Evolutionary conservation across 1,140 invertebrate genomes (phyloP), one percentile per base, ranked within the genome.

Genomic region (Ooceraea biroi): DNA sequence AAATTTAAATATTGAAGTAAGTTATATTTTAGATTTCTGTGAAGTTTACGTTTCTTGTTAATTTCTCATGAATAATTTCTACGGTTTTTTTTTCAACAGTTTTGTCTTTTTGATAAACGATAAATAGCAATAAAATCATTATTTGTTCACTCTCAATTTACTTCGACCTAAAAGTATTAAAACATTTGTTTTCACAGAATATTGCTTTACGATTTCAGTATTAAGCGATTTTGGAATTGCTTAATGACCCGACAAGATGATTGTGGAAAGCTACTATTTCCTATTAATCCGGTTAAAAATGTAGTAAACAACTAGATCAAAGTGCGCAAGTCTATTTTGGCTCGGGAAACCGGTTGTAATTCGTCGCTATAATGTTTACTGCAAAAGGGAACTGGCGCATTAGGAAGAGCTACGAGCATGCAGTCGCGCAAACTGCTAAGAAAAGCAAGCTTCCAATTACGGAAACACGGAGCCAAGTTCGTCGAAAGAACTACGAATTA

Each of bases 401-500:
- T 30, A 19, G n/a, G 57, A 30, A 77, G 73, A 76, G 12, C n/a
- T 76, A 76, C 58, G 58, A 60, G 44, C 73, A 63, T 41, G 44
- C 73, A 65, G 73, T 65, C 44, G 44, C 58, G 25, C 17, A 12
- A 77, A 77, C 60, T 77, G 27, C 27, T 65, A 77, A 77, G 73
- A 77, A 77, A 30, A 58, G 73, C 73, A 22, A 65, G 58, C 61
- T 77, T 65, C 44, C 73, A 77, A 77, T 77, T 77, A 65, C 12
- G 44, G 27, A 50, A 77, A 58, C 50, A 65, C 58, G 73, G 8
- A 77, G 58, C 73, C 60, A 77, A 77, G 60, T 77, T 77, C 65
- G 44, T 50, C 60, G 30, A 50, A 77, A 77, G 60, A 77, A 77
- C 44, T 65, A 36, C 44, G 27, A 77, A 77, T 77, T 77, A 77